Evolutionary conservation across 2,113 vertebrate species (phyloP).

Genomic region (Neofelis nebulosa): DNA sequence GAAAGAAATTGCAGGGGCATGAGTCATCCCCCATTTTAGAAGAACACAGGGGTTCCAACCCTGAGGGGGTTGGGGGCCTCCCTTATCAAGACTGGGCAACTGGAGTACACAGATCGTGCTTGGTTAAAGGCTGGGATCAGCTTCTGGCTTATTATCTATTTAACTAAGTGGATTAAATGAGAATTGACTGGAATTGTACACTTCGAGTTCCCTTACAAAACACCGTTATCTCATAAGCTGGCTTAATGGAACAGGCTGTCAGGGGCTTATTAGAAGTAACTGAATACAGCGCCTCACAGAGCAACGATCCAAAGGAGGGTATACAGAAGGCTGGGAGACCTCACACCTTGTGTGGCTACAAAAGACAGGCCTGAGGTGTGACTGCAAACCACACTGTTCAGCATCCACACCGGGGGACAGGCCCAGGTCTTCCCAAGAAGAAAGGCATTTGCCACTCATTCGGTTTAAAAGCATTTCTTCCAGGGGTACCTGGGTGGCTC

Average conservation of each 20-base stretch:
- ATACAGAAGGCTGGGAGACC: background rate
- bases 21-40: conserved; percentile 44
- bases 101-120: background rate
- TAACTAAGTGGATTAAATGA: conserved; percentile 65
- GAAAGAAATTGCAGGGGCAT: conserved; percentile 21
- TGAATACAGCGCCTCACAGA: background rate
- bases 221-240: conserved; percentile 41
- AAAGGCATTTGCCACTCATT: background rate
- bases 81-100: conserved; percentile 38
- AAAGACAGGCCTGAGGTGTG: background rate
- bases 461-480: background rate
- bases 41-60: background rate
- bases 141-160: conserved; percentile 58
- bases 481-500: too few species aligned
- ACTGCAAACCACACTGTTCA: background rate
- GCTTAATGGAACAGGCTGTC: conserved; percentile 57
- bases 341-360: background rate
- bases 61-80: background rate
- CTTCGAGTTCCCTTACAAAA: conserved; percentile 61
- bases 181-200: conserved; percentile 58
- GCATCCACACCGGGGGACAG: background rate
- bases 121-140: conserved; percentile 19
- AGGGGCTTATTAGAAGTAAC: conserved; percentile 51
- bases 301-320: background rate
- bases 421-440: background rate